Percentiles rank a stretch among this genome's conserved stretches.
Evolutionary conservation across 1,140 invertebrate genomes (phyloP).

Genomic region (Harlomillsia oculata): DNA sequence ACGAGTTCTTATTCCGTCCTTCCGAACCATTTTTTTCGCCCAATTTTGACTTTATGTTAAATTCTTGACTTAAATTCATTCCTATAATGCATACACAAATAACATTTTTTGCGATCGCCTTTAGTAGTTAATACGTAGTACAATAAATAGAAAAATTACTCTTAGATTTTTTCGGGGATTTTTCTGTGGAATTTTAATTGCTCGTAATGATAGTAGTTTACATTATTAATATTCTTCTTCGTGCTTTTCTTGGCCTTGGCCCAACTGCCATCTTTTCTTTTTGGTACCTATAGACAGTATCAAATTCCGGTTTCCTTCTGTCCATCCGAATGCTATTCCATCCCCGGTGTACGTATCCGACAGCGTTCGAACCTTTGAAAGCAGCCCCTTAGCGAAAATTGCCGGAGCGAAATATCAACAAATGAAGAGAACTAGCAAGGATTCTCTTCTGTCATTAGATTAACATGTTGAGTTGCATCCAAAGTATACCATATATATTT

Average conservation of each 20-base stretch:
- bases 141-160: not conserved
- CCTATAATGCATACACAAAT: no score
- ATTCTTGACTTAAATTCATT: no score
- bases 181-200: not conserved
- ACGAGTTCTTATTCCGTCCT: no score
- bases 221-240: not conserved
- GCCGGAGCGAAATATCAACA: constrained; percentile 51
- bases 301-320: constrained; percentile 6
- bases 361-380: constrained; percentile 51
- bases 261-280: constrained; percentile 17
- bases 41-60: no score
- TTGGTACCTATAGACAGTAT: constrained; percentile 9
- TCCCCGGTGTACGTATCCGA: constrained; percentile 48
- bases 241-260: constrained; percentile 6
- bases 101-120: not conserved
- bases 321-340: constrained; percentile 13
- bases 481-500: no score
- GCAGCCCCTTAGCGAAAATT: constrained; percentile 58
- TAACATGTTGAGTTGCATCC: no score
- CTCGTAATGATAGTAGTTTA: not conserved
- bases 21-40: no score
- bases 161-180: not conserved
- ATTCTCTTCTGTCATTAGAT: constrained; percentile 60
- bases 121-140: not conserved
- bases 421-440: constrained; percentile 50